Base-by-base conservation (phyloP, 2,113 vertebrate genomes). In the Miniopterus natalensis region DNA sequence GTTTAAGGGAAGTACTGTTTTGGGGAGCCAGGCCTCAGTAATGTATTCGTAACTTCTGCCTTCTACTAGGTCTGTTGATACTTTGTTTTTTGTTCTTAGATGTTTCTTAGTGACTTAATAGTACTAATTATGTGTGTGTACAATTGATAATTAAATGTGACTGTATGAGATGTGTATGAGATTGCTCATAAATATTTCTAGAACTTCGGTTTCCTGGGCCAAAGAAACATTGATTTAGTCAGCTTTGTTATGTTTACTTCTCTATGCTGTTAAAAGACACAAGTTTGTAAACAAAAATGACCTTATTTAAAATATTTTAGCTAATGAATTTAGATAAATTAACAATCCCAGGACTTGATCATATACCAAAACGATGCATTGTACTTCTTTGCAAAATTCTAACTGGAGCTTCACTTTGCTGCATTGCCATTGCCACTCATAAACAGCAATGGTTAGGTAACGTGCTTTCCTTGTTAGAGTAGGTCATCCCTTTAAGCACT, bases 141-240 rank as follows among this genome's bases (percentile, higher is more conserved):
- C 40, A 83, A 1, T 61, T 89, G 47, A 96, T 93, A 92, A 95
- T 96, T 97, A 77, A 94, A 73, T 77, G 25, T 70, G 78, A 65
- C 57, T 20, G 27, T 66, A 51, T 55, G 49, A 88, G 21, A 57
- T 74, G 51, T 20, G 27, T 66, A 51, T 55, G 49, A 88, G 21
- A 57, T 74, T 83, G 21, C 36, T 94, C 3, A 53, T 88, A 49
- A 65, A 31, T 91, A 75, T 75, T 87, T 90, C 47, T 75, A 74
- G 42, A 78, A 42, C 77, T 90, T 95, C 84, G 15, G 23, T 94
- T 17, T 68, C 78, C 14, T 88, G 40, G 13, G 51, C 11, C n/a
- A 25, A 88, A 95, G 81, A 91, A 88, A 47, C 45, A 92, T 53
- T 42, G 45, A 83, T 86, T 90, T 3, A 31, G 53, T 70, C 45